phyloP scores from a whole-genome alignment of 2,797 vertebrate genomes.

The Cossypha polioptera region DNA sequence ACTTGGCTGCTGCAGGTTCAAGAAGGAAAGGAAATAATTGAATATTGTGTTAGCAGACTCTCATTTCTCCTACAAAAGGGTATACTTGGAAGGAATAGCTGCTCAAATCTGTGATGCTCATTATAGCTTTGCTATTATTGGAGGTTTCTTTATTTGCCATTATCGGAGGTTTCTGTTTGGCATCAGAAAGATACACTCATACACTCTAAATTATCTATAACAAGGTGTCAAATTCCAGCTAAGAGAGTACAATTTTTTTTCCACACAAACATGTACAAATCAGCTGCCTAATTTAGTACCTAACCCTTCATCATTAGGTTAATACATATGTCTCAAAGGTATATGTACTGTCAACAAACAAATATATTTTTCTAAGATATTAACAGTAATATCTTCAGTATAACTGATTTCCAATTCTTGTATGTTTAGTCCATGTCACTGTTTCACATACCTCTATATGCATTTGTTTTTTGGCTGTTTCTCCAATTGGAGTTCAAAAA shows the following conservation, averaged over 20 bases:
- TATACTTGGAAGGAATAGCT: background rate
- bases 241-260: background rate
- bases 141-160: background rate
- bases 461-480: background rate
- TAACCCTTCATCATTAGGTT: background rate
- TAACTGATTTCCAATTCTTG: slow-evolving; percentile 8
- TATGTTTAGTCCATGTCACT: background rate
- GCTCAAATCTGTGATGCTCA: background rate
- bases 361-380: background rate
- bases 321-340: background rate
- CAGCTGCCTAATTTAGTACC: background rate
- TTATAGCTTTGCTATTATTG: background rate
- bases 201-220: background rate
- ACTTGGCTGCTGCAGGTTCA: background rate
- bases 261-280: background rate
- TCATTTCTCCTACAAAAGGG: background rate
- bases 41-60: background rate
- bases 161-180: background rate
- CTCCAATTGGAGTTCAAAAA: background rate
- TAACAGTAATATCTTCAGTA: background rate
- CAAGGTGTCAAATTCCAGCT: background rate
- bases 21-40: background rate
- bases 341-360: background rate
- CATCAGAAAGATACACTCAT: background rate
- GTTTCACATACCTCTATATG: background rate